Evolutionary conservation across 2,113 vertebrate genomes (phyloP).

Genomic region (Lophochroa leadbeateri): DNA sequence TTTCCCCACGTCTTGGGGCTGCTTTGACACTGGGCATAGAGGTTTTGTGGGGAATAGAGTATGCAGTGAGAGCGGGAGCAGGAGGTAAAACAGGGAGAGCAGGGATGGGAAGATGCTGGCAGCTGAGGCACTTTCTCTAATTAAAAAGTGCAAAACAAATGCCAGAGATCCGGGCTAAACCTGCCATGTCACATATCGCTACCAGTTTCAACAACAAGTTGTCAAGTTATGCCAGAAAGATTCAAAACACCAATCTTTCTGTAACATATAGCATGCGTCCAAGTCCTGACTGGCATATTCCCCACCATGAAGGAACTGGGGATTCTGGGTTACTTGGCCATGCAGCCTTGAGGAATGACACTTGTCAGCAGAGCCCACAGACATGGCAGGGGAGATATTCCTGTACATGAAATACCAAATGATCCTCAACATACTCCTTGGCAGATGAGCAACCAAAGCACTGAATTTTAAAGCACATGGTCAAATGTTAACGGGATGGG

Average conservation of each 20-base stretch:
- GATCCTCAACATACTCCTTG: neutral
- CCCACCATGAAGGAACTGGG: accelerated
- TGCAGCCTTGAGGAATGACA: neutral
- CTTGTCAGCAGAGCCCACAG: neutral
- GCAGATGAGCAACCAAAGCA: neutral
- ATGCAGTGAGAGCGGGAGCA: neutral
- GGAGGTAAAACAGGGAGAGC: neutral
- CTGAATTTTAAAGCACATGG: neutral
- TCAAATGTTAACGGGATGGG: neutral
- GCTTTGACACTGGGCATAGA: accelerated
- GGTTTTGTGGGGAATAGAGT: neutral
- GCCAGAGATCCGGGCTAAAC: accelerated
- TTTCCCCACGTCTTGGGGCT: neutral
- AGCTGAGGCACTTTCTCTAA: neutral
- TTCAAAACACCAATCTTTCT: neutral
- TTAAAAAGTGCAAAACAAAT: neutral
- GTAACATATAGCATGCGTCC: neutral
- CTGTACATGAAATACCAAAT: neutral
- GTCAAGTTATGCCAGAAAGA: neutral
- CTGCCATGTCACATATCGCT: neutral
- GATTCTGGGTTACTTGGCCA: neutral
- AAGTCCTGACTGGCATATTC: neutral
- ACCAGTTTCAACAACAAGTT: neutral
- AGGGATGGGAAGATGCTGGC: neutral
- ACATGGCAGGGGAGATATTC: neutral